These are phyloP conservation scores for Lasioglossum marginatum DNA, from an alignment of 2,888 invertebrate genomes.

Conservation along the genomic window DNA sequence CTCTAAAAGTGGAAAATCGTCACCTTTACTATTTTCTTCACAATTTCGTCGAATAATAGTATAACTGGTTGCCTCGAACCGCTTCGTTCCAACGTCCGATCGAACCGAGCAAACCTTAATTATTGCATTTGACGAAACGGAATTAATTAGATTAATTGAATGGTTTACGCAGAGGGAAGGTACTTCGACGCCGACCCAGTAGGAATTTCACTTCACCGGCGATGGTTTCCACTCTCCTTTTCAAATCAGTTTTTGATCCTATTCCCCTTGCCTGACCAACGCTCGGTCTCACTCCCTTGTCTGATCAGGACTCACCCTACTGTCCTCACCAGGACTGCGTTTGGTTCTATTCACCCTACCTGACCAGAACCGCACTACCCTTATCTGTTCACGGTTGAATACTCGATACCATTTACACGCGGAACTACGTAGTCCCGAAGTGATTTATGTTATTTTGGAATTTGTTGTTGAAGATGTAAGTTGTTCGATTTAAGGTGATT, in stretches of 20 bases:
- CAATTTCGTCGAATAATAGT: too few species aligned
- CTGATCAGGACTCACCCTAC: neutral
- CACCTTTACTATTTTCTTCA: too few species aligned
- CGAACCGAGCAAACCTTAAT: neutral
- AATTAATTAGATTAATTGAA: neutral
- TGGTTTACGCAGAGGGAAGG: neutral
- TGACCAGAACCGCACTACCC: neutral
- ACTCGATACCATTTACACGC: neutral
- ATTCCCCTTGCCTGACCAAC: neutral
- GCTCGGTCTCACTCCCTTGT: neutral
- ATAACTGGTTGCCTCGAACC: too few species aligned
- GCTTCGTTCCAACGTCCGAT: too few species aligned
- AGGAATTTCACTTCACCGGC: neutral
- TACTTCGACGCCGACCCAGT: too few species aligned
- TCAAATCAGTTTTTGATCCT: neutral
- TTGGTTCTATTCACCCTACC: neutral
- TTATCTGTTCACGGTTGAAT: constrained; percentile 6
- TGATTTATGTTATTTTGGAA: neutral
- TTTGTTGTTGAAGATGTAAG: neutral
- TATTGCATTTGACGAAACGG: neutral
- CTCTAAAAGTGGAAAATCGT: too few species aligned
- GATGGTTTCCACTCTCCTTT: neutral
- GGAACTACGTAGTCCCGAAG: neutral
- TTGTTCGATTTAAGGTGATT: too few species aligned
- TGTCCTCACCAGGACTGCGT: neutral